Conservation (phyloP, 2,797 vertebrate genomes). For the Meda fulgida region DNA sequence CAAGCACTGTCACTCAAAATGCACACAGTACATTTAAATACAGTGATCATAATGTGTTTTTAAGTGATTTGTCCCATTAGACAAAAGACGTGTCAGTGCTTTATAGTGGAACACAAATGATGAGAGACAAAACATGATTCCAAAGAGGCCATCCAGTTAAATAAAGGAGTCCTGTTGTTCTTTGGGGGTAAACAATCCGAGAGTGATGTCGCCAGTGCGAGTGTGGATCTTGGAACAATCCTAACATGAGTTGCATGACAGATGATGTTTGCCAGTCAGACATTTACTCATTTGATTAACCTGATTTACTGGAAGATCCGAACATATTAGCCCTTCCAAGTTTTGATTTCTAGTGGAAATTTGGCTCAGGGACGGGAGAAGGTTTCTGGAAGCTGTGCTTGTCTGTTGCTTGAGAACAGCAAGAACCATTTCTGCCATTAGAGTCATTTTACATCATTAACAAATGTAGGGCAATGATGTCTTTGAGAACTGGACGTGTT, state of each 20-base stretch:
- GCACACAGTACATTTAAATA: constrained; percentile 48
- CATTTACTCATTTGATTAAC: constrained; percentile 27
- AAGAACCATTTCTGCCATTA: constrained; percentile 6
- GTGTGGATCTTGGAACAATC: constrained; percentile 15
- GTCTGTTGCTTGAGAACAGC: constrained; percentile 14
- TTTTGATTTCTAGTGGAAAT: constrained; percentile 37
- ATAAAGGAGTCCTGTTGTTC: not conserved
- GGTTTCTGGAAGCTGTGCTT: constrained; percentile 9
- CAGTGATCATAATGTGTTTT: constrained; percentile 1
- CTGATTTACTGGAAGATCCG: constrained; percentile 30
- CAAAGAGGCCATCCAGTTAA: not conserved
- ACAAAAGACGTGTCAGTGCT: constrained; percentile 14
- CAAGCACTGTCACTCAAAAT: constrained; percentile 42
- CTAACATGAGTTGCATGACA: constrained; percentile 21
- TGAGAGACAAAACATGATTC: constrained; percentile 13
- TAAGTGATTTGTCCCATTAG: constrained; percentile 19
- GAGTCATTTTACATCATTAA: constrained; percentile 6
- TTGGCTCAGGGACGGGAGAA: constrained; percentile 8
- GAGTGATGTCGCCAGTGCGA: constrained; percentile 3
- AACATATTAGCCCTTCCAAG: constrained; percentile 4
- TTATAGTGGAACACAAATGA: constrained; percentile 22
- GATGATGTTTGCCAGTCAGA: constrained; percentile 36
- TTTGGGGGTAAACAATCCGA: not conserved
- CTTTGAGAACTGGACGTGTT: constrained; percentile 1
- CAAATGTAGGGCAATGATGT: constrained; percentile 12